Conservation (phyloP, 2,113 vertebrate genomes). For the Dicrurus megarhynchus region DNA sequence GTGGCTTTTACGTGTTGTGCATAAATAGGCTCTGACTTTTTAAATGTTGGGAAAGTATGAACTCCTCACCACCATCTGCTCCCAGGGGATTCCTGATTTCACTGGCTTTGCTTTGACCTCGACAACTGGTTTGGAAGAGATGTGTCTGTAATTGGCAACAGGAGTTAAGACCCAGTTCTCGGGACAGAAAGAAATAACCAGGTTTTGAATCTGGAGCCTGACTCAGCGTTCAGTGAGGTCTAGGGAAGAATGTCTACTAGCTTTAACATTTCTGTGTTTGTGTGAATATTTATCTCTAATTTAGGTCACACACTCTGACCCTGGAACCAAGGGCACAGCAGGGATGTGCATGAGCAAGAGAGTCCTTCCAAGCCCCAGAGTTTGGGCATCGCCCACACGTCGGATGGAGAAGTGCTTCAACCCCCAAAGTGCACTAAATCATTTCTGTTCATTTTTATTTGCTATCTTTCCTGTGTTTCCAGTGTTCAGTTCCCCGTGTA, state of each 20-base stretch:
- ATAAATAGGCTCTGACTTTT: not conserved
- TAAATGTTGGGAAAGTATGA: not conserved
- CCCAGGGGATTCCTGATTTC: not conserved
- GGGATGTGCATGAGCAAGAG: accelerated
- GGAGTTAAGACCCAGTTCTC: not conserved
- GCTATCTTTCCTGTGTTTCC: not conserved
- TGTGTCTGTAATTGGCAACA: not conserved
- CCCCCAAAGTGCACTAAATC: not conserved
- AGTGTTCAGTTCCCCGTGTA: not conserved
- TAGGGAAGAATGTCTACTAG: not conserved
- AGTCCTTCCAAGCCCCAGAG: not conserved
- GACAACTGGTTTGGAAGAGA: not conserved
- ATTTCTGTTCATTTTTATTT: not conserved
- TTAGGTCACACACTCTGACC: not conserved
- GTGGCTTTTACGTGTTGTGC: not conserved
- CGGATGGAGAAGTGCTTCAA: not conserved
- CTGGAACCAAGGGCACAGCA: not conserved
- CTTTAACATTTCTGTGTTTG: not conserved
- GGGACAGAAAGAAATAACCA: not conserved
- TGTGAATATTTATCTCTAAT: not conserved
- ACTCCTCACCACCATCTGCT: not conserved
- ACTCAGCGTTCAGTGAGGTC: not conserved
- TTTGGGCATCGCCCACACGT: accelerated
- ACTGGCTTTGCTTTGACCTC: not conserved
- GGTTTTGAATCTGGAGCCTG: not conserved